phyloP scores from a whole-genome alignment of 1,140 invertebrate genomes.

The Parapsyche elsis region DNA sequence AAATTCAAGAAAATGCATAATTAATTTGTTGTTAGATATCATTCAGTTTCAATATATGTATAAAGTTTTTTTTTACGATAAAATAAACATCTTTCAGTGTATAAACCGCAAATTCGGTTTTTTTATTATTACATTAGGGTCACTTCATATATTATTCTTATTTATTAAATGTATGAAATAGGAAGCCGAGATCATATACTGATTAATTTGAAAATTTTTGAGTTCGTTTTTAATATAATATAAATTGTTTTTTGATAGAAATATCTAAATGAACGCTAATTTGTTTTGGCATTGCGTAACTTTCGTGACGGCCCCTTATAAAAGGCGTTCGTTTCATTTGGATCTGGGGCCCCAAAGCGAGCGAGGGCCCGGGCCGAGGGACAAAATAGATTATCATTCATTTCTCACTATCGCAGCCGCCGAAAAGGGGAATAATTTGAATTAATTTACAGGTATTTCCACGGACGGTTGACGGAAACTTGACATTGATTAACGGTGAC shows the following conservation, averaged over 20 bases:
- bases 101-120: too few species aligned
- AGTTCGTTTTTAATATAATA: background rate
- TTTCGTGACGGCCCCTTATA: background rate
- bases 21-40: background rate
- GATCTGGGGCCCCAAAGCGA: background rate
- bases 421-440: slow-evolving; percentile 49
- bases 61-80: too few species aligned
- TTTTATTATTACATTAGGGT: too few species aligned
- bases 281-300: slow-evolving; percentile 1
- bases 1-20: background rate
- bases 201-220: background rate
- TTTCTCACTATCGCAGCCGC: slow-evolving; percentile 53
- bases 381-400: slow-evolving; percentile 54
- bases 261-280: background rate
- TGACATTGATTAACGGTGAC: slow-evolving; percentile 51
- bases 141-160: too few species aligned
- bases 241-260: background rate
- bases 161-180: too few species aligned
- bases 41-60: too few species aligned
- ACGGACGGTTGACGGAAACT: slow-evolving; percentile 40
- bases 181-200: too few species aligned
- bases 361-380: background rate
- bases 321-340: slow-evolving; percentile 17
- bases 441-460: slow-evolving; percentile 54
- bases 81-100: too few species aligned